These are phyloP conservation scores for Drosophila athabasca DNA, from an alignment of 1,140 invertebrate species.

Conservation along the genomic window DNA sequence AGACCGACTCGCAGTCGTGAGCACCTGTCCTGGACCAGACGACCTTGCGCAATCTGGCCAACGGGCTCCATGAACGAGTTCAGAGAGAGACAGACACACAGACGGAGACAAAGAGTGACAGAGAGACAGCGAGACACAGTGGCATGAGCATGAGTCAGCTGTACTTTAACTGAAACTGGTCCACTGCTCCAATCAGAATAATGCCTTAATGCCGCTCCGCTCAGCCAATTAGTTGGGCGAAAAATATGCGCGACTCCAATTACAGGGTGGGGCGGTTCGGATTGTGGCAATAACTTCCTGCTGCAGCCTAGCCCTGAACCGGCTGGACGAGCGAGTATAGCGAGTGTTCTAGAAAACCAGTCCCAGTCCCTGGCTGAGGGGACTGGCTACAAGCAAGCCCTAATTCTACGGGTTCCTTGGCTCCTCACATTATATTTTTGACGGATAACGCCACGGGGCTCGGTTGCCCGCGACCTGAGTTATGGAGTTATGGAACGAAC, in stretches of 20 bases:
- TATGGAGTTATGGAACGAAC: constrained; percentile 44
- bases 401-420: constrained; percentile 22
- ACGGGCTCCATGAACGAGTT: constrained; percentile 51
- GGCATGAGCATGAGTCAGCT: constrained; percentile 47
- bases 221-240: constrained; percentile 46
- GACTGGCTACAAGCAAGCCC: not conserved
- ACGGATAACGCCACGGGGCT: constrained; percentile 21
- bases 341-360: not conserved
- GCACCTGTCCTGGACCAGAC: constrained; percentile 79
- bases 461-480: constrained; percentile 33
- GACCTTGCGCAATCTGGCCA: constrained; percentile 75
- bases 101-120: not conserved
- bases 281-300: constrained; percentile 66
- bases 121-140: constrained; percentile 10
- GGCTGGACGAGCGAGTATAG: constrained; percentile 34
- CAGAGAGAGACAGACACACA: constrained; percentile 13
- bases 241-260: constrained; percentile 41
- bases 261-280: constrained; percentile 38
- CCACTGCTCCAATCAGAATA: constrained; percentile 78
- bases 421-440: not conserved
- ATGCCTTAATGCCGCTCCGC: constrained; percentile 22
- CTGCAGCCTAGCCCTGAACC: constrained; percentile 68
- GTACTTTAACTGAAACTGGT: constrained; percentile 60
- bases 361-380: constrained; percentile 6
- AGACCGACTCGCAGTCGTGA: constrained; percentile 41